phyloP scores from a whole-genome alignment of 2,888 invertebrate genomes.

The Xanthorhoe spadicearia region DNA sequence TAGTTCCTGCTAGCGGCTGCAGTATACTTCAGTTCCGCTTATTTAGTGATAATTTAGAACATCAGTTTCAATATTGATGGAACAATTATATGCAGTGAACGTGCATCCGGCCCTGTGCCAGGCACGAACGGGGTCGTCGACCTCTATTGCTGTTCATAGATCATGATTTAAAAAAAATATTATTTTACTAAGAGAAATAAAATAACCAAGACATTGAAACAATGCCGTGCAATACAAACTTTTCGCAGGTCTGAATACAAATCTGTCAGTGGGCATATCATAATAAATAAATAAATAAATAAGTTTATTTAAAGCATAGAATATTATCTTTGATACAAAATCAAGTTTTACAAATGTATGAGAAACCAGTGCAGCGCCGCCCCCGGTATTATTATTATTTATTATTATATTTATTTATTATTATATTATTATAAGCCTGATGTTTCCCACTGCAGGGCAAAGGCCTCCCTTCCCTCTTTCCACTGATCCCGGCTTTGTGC shows the following conservation, averaged over 20 bases:
- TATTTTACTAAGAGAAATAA: conserved; percentile 15
- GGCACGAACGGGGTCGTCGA: conserved; percentile 13
- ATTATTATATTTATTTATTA: no score
- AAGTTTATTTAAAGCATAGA: no score
- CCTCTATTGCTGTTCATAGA: conserved; percentile 15
- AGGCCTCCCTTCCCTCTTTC: no score
- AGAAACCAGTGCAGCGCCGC: no score
- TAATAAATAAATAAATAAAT: no score
- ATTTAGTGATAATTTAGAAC: conserved; percentile 1
- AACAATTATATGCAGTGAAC: conserved; percentile 27
- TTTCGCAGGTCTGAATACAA: not conserved
- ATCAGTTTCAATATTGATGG: conserved; percentile 22
- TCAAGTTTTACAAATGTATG: no score
- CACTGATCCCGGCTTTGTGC: no score
- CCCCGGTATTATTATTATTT: no score
- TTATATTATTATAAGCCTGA: no score
- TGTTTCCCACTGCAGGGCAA: no score
- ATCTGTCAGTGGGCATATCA: not conserved
- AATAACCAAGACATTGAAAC: conserved; percentile 20
- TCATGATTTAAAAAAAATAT: conserved; percentile 7
- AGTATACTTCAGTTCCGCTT: conserved; percentile 6
- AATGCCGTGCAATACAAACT: not conserved
- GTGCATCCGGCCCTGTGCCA: conserved; percentile 41
- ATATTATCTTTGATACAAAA: no score
- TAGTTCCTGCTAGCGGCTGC: not conserved